Evolutionary conservation across 2,797 vertebrate species (phyloP).

Genomic region (Ctenopoma multispine): DNA sequence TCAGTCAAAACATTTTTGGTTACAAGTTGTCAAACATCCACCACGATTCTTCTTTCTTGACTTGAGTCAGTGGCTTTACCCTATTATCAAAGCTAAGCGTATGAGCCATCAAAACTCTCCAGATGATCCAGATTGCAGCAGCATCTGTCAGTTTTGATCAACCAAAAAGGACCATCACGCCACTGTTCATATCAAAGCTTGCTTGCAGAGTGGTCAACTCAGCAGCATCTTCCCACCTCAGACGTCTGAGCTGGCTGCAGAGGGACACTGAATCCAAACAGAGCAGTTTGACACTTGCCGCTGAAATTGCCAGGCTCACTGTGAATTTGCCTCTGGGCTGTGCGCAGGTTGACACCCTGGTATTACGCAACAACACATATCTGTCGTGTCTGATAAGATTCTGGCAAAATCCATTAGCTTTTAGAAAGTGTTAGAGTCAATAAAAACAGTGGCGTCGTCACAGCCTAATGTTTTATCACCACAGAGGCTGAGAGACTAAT

Average conservation of each 20-base stretch:
- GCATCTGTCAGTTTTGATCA: too few relatives aligned
- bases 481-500: not conserved
- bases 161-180: too few relatives aligned
- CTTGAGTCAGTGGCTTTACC: too few relatives aligned
- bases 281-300: slow-evolving; percentile 31
- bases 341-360: slow-evolving; percentile 25
- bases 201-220: too few relatives aligned
- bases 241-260: too few relatives aligned
- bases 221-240: too few relatives aligned
- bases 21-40: not conserved
- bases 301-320: not conserved
- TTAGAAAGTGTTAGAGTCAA: not conserved
- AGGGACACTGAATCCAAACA: not conserved
- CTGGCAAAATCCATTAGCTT: slow-evolving; percentile 12
- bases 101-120: too few relatives aligned
- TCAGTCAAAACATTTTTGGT: not conserved
- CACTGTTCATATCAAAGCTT: too few relatives aligned
- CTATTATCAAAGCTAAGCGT: too few relatives aligned
- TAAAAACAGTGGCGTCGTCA: not conserved
- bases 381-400: slow-evolving; percentile 31
- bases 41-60: too few relatives aligned
- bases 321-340: not conserved
- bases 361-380: slow-evolving; percentile 31
- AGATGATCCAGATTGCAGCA: too few relatives aligned
- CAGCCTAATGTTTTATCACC: not conserved